Percentiles rank a stretch among this genome's conserved stretches.
phyloP scores from a whole-genome alignment of 1,140 invertebrate species.

The Cydia amplana region DNA sequence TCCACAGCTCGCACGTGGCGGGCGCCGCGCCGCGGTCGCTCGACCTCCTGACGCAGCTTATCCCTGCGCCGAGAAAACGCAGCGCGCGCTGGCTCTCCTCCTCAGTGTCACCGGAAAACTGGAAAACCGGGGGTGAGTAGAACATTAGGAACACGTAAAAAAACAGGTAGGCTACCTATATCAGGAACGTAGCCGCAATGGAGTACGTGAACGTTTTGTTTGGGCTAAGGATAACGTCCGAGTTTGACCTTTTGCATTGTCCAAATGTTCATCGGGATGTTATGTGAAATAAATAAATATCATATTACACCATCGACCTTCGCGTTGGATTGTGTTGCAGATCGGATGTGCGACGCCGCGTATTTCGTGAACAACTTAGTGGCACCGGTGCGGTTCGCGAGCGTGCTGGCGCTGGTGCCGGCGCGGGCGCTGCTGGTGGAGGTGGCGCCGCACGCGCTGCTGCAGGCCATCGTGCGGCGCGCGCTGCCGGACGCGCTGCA shows the following conservation, averaged over 20 bases:
- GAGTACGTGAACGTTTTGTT: no score
- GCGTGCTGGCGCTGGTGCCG: slow-evolving; percentile 91
- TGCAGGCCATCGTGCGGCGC: slow-evolving; percentile 93
- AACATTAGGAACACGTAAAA: neutral
- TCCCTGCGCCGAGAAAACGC: slow-evolving; percentile 88
- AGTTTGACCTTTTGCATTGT: no score
- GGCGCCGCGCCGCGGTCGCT: slow-evolving; percentile 90
- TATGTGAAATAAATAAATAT: no score
- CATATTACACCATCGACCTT: neutral
- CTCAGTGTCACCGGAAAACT: slow-evolving; percentile 91
- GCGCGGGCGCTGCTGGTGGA: slow-evolving; percentile 94
- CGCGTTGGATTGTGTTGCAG: slow-evolving; percentile 66
- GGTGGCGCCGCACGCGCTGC: slow-evolving; percentile 93
- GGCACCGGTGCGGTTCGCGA: slow-evolving; percentile 90
- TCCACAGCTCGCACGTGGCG: slow-evolving; percentile 96
- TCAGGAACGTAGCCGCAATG: no score
- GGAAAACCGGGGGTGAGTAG: slow-evolving; percentile 79
- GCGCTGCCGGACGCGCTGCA: slow-evolving; percentile 81
- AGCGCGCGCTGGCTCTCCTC: slow-evolving; percentile 93
- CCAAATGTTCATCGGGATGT: no score
- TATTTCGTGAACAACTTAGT: slow-evolving; percentile 98
- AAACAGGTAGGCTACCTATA: neutral
- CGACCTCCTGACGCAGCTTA: slow-evolving; percentile 88
- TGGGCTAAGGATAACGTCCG: no score
- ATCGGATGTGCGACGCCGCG: slow-evolving; percentile 90